Base-by-base conservation (phyloP, 2,113 vertebrate genomes). In the Leptocoma aspasia region DNA sequence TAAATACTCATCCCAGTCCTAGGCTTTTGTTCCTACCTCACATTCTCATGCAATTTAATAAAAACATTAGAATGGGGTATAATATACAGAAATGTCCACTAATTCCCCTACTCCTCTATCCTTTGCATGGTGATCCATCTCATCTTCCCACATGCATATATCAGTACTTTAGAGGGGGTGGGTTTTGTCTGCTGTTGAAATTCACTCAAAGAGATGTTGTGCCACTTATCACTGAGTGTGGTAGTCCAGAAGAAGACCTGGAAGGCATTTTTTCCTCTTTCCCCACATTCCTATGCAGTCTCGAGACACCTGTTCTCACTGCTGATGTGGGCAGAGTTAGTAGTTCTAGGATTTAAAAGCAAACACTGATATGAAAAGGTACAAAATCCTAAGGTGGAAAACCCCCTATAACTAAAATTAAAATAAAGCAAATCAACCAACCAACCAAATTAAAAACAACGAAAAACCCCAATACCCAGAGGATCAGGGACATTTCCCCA, bases 261-360 rank as follows among this genome's bases (percentile, higher is more conserved):
- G 52, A 61, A 85, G 6, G 13, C 11, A 77, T 56, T 87, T 52
- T 39, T 71, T 11, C 6, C 33, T 77, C 42, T 70, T 41, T 80
- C 11, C 3, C 7, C 8, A 3, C 30, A 52, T 21, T 31, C 41
- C 52, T 53, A 49, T 0, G 2, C 2, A 65, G 33, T 21, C 41
- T 33, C 5, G 7, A 41, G 41, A 69, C 45, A 90, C 52, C 7
- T 42, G 31, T 26, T 76, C 10, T 68, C 39, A 53, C 11, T 18
- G 52, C 42, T 61, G 33, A 75, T 59, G 27, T 35, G 13, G 69
- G 18, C n/a, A 82, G 28, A 81, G 42, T 37, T 24, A 41, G 21
- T 22, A 76, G 52, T 52, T 76, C 13, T 24, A 50, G n/a, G 33
- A 64, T 65, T 54, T 54, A 50, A 60, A 72, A 59, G 16, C 39